Conservation (phyloP, 1,140 invertebrate species). For the Scaptomyza graminum region DNA sequence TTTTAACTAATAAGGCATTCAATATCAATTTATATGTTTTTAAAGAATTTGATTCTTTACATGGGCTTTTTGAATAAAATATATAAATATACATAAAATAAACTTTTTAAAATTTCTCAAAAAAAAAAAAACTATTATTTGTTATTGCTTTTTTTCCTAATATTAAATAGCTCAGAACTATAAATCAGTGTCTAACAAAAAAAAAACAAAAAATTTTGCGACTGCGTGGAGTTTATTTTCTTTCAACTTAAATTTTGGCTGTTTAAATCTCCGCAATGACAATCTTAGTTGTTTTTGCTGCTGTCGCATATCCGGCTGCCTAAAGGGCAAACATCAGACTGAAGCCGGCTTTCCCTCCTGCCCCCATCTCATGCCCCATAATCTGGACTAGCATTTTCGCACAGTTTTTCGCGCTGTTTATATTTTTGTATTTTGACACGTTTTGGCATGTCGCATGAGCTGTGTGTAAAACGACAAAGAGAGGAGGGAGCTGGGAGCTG, state of each 20-base stretch:
- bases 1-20: no score
- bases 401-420: conserved; percentile 74
- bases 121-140: no score
- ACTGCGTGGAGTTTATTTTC: conserved; percentile 29
- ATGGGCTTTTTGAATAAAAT: no score
- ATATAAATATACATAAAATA: no score
- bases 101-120: no score
- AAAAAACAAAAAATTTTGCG: no score
- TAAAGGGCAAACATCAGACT: conserved; percentile 48
- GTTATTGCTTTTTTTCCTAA: neutral
- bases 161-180: conserved; percentile 5
- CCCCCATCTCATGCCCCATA: no score
- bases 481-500: conserved; percentile 1
- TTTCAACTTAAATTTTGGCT: conserved; percentile 43
- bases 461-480: neutral
- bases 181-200: conserved; percentile 1
- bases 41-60: no score
- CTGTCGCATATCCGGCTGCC: conserved; percentile 53
- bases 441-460: conserved; percentile 62
- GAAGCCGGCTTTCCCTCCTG: neutral
- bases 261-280: conserved; percentile 25
- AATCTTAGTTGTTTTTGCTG: neutral
- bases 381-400: conserved; percentile 49
- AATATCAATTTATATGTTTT: no score
- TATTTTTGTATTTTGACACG: conserved; percentile 81